Evolutionary conservation across 2,113 vertebrate species (phyloP), one percentile per base, ranked within the genome.

Genomic region (Fukomys damarensis): DNA sequence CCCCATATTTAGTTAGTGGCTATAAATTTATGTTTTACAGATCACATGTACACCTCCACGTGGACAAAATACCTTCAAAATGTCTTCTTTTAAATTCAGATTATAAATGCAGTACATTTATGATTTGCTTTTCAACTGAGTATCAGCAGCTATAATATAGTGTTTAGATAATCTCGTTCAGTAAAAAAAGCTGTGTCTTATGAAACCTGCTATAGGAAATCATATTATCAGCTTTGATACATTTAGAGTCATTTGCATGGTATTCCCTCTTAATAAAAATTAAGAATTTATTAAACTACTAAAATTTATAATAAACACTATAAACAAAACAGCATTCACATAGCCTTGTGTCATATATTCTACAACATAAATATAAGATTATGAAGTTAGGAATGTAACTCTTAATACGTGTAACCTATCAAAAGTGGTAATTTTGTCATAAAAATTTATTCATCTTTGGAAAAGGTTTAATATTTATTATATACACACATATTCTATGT

Each of bases 81-180:
- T 79, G 83, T 76, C 80, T 35, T 20, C 56, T 58, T 58, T 58
- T 58, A 58, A 58, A 19, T 58, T 19, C 2, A 58, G 56, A 58
- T 58, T 58, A 58, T 58, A 19, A 58, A 58, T 58, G 19, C 84
- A 86, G 66, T 79, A 82, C 66, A 70, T 92, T 88, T 61, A 63
- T 59, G 93, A 88, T 94, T 96, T 92, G 82, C 83, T 88, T 95
- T 79, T 58, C 63, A 96, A 90, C 43, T 91, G 77, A 77, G 30
- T 63, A 90, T 85, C 81, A 92, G 59, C 28, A 92, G 46, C 59
- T 77, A 97, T 96, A 97, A 96, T 89, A 82, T 52, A 92, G 19
- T 96, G 61, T 94, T 92, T 90, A 82, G 22, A 56, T 58, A 96
- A 95, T 79, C 84, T 70, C 91, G 22, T 88, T 41, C 76, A 46